These are phyloP conservation scores for Morus bassanus DNA, from an alignment of 2,797 vertebrate genomes.

Conservation along the genomic window DNA sequence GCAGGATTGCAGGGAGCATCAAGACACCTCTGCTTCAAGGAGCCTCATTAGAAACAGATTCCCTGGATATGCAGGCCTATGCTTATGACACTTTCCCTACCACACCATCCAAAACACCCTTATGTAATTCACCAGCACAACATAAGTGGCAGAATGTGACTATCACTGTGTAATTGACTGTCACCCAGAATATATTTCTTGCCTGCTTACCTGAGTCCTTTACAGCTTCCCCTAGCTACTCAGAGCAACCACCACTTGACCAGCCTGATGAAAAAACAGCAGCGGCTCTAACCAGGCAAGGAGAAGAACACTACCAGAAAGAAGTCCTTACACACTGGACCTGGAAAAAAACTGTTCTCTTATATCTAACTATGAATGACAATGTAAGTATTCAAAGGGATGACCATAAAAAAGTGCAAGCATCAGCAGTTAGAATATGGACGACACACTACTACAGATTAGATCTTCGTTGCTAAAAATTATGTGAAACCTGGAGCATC, in stretches of 20 bases:
- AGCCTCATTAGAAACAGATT: neutral
- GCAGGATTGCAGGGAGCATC: neutral
- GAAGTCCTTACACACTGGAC: neutral
- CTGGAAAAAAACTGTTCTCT: neutral
- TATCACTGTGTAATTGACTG: neutral
- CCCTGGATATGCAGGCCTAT: neutral
- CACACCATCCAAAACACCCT: accelerated
- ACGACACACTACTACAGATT: neutral
- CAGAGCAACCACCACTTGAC: neutral
- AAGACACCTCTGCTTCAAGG: neutral
- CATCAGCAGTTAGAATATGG: neutral
- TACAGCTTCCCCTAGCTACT: neutral
- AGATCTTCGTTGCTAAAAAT: neutral
- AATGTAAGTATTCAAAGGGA: neutral
- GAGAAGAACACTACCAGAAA: neutral
- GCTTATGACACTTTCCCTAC: neutral
- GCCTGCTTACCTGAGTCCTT: neutral
- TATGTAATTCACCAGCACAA: neutral
- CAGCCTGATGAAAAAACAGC: neutral
- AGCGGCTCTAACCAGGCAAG: neutral
- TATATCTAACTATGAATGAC: neutral
- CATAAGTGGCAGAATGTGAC: neutral
- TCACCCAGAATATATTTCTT: neutral
- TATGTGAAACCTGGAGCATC: neutral
- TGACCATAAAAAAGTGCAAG: neutral